Base-by-base conservation (phyloP, 2,888 invertebrate genomes). In the Dugesia japonica region DNA sequence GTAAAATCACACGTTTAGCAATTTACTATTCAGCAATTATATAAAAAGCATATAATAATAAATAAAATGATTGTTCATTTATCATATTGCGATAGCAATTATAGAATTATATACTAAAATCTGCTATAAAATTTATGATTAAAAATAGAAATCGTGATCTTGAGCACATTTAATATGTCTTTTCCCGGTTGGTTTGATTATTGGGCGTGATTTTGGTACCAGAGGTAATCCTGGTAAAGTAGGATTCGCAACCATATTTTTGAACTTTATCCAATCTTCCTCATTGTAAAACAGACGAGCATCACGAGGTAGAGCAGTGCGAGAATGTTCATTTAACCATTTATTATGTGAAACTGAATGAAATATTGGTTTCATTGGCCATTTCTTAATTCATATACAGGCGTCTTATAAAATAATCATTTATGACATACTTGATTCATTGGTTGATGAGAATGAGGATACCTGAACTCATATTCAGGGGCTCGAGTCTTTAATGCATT, bases 221-320 rank as follows among this genome's bases (percentile, higher is more conserved):
- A 56, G 4, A 26, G 72, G 72, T 9, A 72, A 20, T 20, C 74
- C 74, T 4, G 31, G 31, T 71, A 74, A 17, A 7, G 74, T 33
- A 4, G 74, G 74, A 17, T 13, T 7, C 1, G 15, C n/a, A 20
- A 76, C 31, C 80, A 81, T 80, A 76, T 81, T 80, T 77, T 81
- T 81, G 73, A 81, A 82, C 78, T 82, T 82, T 15, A 81, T 78
- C 81, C 81, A 82, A 78, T 82, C 82, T 73, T 82, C 82, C 78
- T 82, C 82, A 76, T 82, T 82, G 75, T 81, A 80, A 78, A 82
- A 82, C 26, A 80, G 79, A 71, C 81, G 77, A 7, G 82, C 79
- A 20, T 82, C 81, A n/a, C 78, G 79, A 4, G 82, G 81, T 7
- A 82, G 79, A 0, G 81, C 81, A 1, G 81, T 81, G 20, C 80